These are phyloP conservation scores for Orchesellides sinensis DNA, from an alignment of 2,888 invertebrate species.

Conservation along the genomic window DNA sequence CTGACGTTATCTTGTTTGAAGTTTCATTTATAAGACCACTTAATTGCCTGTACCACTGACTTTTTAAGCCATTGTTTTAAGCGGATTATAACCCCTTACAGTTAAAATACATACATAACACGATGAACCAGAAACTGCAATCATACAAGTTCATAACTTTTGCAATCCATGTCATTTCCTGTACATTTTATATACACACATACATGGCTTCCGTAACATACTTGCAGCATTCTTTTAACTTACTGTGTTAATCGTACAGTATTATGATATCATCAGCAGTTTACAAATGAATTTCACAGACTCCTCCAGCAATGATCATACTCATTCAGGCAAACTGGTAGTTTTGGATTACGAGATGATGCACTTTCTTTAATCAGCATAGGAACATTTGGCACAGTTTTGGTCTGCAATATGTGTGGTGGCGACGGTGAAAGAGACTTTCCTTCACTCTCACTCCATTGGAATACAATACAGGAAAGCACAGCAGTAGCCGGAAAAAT, in stretches of 20 bases:
- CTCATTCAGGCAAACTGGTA: background rate
- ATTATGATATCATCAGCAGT: constrained; percentile 10
- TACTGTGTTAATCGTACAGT: background rate
- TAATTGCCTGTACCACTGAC: constrained; percentile 1
- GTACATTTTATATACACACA: background rate
- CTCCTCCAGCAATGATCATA: background rate
- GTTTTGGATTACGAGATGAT: constrained; percentile 15
- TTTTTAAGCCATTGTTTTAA: constrained; percentile 4
- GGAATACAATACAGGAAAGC: background rate
- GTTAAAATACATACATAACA: background rate
- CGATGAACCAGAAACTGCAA: background rate
- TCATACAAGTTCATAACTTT: background rate
- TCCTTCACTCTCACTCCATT: background rate
- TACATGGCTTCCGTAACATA: background rate
- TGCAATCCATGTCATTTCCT: background rate
- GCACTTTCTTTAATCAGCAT: constrained; percentile 35
- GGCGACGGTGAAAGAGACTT: too few relatives aligned
- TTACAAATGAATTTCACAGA: constrained; percentile 4
- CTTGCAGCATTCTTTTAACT: background rate
- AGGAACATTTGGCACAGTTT: constrained; percentile 35
- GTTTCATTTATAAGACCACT: background rate
- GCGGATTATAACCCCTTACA: background rate
- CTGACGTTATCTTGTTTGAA: constrained; percentile 22
- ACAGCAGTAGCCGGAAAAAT: constrained; percentile 9
- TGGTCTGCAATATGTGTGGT: background rate